Conservation (phyloP, 1,140 invertebrate species). For the Drosophila kohkoa region DNA sequence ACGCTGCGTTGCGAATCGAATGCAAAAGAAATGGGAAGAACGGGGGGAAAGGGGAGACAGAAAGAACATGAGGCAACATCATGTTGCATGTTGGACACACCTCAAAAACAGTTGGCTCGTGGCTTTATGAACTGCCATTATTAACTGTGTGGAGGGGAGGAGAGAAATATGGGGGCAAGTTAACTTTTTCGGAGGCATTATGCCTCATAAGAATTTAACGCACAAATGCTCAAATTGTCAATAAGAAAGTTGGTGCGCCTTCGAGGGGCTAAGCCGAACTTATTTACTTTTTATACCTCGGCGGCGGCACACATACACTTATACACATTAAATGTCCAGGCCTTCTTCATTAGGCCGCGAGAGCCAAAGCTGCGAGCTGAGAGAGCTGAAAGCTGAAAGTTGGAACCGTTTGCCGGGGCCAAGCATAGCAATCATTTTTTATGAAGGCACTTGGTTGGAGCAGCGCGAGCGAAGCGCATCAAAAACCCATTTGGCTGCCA, state of each 20-base stretch:
- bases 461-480: slow-evolving; percentile 63
- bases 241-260: slow-evolving; percentile 75
- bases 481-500: slow-evolving; percentile 81
- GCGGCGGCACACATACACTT: slow-evolving; percentile 27
- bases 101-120: slow-evolving; percentile 49
- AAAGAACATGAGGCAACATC: slow-evolving; percentile 32
- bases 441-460: slow-evolving; percentile 63
- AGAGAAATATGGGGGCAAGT: neutral
- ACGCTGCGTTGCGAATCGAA: slow-evolving; percentile 27
- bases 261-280: slow-evolving; percentile 54
- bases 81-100: slow-evolving; percentile 65
- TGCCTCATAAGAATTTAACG: slow-evolving; percentile 81
- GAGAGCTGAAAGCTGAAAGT: slow-evolving; percentile 2
- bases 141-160: slow-evolving; percentile 52
- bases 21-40: slow-evolving; percentile 11
- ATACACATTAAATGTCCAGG: slow-evolving; percentile 66
- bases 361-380: neutral
- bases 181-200: slow-evolving; percentile 52
- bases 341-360: slow-evolving; percentile 71
- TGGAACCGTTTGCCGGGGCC: slow-evolving; percentile 31
- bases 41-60: too few species aligned
- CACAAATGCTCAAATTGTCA: slow-evolving; percentile 81
- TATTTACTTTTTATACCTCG: slow-evolving; percentile 74
- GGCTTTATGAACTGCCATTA: slow-evolving; percentile 76
- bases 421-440: slow-evolving; percentile 77